These are phyloP conservation scores for Cerceris ruficornis DNA, from an alignment of 2,888 invertebrate genomes.

Conservation along the genomic window DNA sequence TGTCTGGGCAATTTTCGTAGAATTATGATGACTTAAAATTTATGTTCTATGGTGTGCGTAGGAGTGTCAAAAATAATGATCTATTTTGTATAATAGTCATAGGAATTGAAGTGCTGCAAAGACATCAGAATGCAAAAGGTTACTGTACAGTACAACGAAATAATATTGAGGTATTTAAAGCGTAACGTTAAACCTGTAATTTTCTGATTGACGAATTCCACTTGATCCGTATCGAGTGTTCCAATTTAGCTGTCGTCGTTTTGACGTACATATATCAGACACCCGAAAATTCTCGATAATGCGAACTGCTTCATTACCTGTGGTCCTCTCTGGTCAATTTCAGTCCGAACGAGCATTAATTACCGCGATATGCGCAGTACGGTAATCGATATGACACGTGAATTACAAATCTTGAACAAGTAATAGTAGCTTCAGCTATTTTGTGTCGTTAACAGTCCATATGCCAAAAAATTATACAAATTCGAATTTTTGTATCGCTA, in stretches of 20 bases:
- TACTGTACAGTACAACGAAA: too few species aligned
- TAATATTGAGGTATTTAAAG: neutral
- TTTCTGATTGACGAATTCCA: conserved; percentile 40
- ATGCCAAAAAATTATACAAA: too few species aligned
- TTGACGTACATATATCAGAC: conserved; percentile 39
- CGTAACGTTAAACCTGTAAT: conserved; percentile 30
- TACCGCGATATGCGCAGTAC: neutral
- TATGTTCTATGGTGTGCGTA: too few species aligned
- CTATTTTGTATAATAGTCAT: too few species aligned
- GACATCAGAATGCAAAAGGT: too few species aligned
- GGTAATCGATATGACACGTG: neutral
- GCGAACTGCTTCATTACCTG: neutral
- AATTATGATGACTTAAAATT: too few species aligned
- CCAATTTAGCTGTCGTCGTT: conserved; percentile 29
- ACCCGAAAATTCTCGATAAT: conserved; percentile 30
- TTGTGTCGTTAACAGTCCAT: too few species aligned
- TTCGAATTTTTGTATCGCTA: too few species aligned
- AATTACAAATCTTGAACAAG: neutral
- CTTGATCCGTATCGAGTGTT: conserved; percentile 26
- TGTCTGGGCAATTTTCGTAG: too few species aligned
- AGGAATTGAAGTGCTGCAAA: too few species aligned
- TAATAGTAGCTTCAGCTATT: too few species aligned
- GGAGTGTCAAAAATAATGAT: too few species aligned
- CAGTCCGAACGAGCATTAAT: neutral
- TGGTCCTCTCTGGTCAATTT: conserved; percentile 20